A percentile compares a stretch with the other conserved stretches of the same genome.
phyloP scores from a whole-genome alignment of 2,888 invertebrate genomes.

The Dryomyza anilis region DNA sequence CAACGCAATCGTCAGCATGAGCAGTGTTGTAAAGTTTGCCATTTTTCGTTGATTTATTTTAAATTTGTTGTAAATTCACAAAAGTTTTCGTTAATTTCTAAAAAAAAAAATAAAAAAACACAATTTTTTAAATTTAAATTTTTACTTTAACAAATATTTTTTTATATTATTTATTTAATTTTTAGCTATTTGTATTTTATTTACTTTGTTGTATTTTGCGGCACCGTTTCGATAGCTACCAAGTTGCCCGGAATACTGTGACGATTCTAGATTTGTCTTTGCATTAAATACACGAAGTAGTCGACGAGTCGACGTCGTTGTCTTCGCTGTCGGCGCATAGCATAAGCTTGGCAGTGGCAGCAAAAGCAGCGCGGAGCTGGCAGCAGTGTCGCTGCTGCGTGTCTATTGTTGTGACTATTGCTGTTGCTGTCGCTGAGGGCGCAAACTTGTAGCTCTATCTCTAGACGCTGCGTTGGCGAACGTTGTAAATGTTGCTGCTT shows the following conservation, averaged over 20 bases:
- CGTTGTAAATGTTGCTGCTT: background rate
- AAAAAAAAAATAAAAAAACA: conserved; percentile 14
- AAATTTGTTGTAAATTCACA: conserved; percentile 17
- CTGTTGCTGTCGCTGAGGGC: conserved; percentile 7
- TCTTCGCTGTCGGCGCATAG: conserved; percentile 27
- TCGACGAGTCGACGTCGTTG: no score
- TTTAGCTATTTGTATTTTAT: conserved; percentile 39
- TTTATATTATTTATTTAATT: conserved; percentile 19
- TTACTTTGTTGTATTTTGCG: conserved; percentile 43
- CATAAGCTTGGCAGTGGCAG: conserved; percentile 27
- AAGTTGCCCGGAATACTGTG: conserved; percentile 61
- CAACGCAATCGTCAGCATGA: conserved; percentile 51
- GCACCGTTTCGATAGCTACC: conserved; percentile 55
- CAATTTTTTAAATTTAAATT: conserved; percentile 15
- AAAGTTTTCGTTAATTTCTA: conserved; percentile 29
- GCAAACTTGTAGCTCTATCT: background rate
- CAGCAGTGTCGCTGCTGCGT: conserved; percentile 18
- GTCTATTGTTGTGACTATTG: background rate
- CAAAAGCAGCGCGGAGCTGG: conserved; percentile 1
- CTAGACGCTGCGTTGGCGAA: background rate
- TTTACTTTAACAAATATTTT: conserved; percentile 18
- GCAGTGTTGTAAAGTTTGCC: conserved; percentile 50
- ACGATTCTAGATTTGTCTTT: conserved; percentile 58
- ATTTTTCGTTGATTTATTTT: conserved; percentile 43
- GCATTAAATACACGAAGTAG: conserved; percentile 55